Conservation (phyloP, 2,888 invertebrate species). For the Osmoderma eremita region DNA sequence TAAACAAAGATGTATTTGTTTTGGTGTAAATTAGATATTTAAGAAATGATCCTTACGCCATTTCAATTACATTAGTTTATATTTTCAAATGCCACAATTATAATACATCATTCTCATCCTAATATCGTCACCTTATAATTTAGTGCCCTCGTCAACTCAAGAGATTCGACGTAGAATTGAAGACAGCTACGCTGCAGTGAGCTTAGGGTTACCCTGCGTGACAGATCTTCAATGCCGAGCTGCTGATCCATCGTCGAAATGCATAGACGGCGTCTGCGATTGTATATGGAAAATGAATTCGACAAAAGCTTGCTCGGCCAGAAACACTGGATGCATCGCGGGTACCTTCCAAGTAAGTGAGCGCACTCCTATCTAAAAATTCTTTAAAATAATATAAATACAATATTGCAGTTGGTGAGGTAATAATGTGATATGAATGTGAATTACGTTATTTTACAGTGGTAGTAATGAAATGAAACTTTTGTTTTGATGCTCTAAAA, state of each 20-base stretch:
- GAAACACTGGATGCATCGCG: conserved; percentile 80
- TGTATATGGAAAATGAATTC: conserved; percentile 72
- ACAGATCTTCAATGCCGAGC: conserved; percentile 82
- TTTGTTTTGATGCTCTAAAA: no score
- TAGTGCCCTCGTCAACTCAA: conserved; percentile 54
- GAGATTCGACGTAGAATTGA: conserved; percentile 49
- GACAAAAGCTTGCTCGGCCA: conserved; percentile 75
- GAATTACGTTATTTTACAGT: no score
- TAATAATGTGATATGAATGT: no score
- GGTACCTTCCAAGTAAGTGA: conserved; percentile 81
- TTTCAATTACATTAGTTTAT: no score
- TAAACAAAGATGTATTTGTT: no score
- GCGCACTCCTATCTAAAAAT: no score
- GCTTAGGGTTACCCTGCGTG: conserved; percentile 80
- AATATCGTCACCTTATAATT: not conserved
- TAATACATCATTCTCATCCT: no score
- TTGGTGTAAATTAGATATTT: not conserved
- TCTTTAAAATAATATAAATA: no score
- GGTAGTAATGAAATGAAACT: no score
- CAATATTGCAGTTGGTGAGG: no score
- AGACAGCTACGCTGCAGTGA: conserved; percentile 69
- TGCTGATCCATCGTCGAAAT: conserved; percentile 81
- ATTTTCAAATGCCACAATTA: no score
- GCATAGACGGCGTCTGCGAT: conserved; percentile 81
- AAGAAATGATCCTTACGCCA: not conserved